Evolutionary conservation across 2,797 vertebrate genomes (phyloP), one percentile per base, ranked within the genome.

Genomic region (Linurgus olivaceus): DNA sequence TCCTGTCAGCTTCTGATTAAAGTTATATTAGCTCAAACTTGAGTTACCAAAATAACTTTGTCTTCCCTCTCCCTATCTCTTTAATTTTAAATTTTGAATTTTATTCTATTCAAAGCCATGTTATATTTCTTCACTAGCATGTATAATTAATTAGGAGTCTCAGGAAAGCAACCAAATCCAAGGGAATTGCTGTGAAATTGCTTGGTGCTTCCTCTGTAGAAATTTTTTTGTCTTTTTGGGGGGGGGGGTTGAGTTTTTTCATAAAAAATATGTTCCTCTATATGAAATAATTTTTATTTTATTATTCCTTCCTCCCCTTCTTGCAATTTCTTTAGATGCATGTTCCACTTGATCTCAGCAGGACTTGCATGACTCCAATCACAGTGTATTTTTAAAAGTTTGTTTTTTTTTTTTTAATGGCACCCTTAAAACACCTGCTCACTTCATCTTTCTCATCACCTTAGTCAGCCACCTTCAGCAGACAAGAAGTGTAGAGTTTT

Each of bases 101-200:
- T 90, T 51, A 58, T 85, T 73, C 84, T 67, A 82, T 89, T 91
- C 10, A 13, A 90, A 94, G 84, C 13, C 55, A 47, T 6, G 25
- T 81, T 91, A 33, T 76, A 48, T 89, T 51, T 93, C 78, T 89
- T 96, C 59, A 61, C 21, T 86, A 73, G 81, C 91, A 91, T 85
- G 74, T 68, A 81, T 96, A 97, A 97, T 97, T 96, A 95, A 96
- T 94, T 95, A 91, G 87, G 68, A 92, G 51, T 48, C 74, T 88
- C 57, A 93, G 85, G 83, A 96, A 96, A 96, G 72, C 70, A 95
- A 90, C 58, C 65, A 86, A 4, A 25, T 96, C 88, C 72, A 38
- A 18, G 57, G 71, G 95, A 94, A 77, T 37, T 65, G 44, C 51
- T 75, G 35, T 91, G 88, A 96, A 94, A 96, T 72, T 92, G 51